A percentile compares a stretch with the other conserved stretches of the same genome.
These are phyloP conservation scores for Peromyscus attwateri DNA, from an alignment of 2,797 vertebrate genomes.

Conservation along the genomic window DNA sequence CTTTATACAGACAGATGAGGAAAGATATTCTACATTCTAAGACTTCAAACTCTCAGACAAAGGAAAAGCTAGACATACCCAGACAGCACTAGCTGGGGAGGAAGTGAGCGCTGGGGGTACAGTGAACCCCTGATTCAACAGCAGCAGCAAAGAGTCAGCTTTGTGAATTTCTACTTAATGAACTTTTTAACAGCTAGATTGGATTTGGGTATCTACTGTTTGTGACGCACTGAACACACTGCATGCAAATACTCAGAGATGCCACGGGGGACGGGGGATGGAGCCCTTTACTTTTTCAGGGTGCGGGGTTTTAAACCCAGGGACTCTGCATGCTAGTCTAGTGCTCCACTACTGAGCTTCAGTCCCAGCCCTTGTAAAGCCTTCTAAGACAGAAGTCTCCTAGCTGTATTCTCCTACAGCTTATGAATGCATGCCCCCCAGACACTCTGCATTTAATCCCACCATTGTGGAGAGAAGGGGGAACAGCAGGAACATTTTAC, in stretches of 20 bases:
- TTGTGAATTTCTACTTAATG: neutral
- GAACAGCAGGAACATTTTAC: neutral
- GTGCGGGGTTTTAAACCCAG: neutral
- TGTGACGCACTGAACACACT: neutral
- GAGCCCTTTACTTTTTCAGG: neutral
- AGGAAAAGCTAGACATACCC: neutral
- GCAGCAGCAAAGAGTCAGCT: neutral
- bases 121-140: neutral
- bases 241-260: neutral
- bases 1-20: neutral
- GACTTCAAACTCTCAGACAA: neutral
- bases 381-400: neutral
- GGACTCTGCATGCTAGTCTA: neutral
- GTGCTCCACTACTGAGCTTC: neutral
- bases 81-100: neutral
- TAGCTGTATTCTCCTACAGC: neutral
- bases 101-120: neutral
- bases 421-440: neutral
- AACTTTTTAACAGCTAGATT: neutral
- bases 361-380: neutral
- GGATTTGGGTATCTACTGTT: neutral
- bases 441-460: neutral
- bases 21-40: neutral
- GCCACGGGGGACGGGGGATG: neutral
- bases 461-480: neutral